Base-by-base conservation (phyloP, 2,888 invertebrate species). In the Chrysina gloriosa region DNA sequence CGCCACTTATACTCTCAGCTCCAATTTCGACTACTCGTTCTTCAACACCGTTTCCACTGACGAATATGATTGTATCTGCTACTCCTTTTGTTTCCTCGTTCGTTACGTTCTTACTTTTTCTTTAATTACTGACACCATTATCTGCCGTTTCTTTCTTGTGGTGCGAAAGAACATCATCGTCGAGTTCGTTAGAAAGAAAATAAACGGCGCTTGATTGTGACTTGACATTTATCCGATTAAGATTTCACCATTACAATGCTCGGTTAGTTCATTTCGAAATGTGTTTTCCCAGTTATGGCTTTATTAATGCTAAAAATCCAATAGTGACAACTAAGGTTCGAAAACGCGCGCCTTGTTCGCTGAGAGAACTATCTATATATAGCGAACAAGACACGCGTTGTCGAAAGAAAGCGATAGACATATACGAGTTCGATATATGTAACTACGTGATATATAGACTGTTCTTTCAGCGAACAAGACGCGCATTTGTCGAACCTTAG, bases 121-220 rank as follows among this genome's bases (percentile, higher is more conserved):
- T 61, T 45, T 61, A 61, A 61, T 61, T 42, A 61, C 58, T 61
- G 42, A 27, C 29, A 45, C 27, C 45, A 9, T 61, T 42, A 42
- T 42, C 52, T 52, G 31, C 14, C n/a, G n/a, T 42, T 4, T 5
- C 21, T 61, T 27, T 27, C n/a, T 42, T 14, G 14, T 29, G 7
- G 2, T 27, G 7, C 19, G 27, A 16, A 42, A 16, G 36, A 42
- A 27, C 27, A 27, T 42, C 58, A 5, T 27, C 58, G 19, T 61
- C 27, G 23, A 7, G 39, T 42, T 56, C 29, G 16, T 27, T 27
- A 42, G 27, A 19, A 61, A 42, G 14, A 61, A 16, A 45, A 61
- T 61, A 61, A 61, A 27, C 27, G 58, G 2, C 42, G 16, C 25
- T 61, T 58, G 23, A 58, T 36, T 56, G 36, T 25, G 42, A 19